A percentile compares a stretch with the other conserved stretches of the same genome.
Evolutionary conservation across 2,888 invertebrate species (phyloP).

Genomic region (Spicauda simplicius): DNA sequence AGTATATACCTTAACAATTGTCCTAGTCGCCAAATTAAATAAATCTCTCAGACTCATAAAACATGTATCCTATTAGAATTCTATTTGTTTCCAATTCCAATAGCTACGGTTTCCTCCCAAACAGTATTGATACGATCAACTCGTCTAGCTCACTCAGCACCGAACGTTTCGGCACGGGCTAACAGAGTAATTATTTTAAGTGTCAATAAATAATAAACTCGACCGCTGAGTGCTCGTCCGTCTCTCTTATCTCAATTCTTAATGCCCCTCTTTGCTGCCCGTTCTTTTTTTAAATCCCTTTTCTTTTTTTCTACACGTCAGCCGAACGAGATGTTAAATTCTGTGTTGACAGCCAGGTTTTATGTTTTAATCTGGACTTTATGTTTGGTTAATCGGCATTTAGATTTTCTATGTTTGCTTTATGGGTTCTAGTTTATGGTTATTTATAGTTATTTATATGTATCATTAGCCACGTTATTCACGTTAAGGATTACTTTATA

Average conservation of each 20-base stretch:
- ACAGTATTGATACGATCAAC: slow-evolving; percentile 6
- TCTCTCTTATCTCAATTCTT: slow-evolving; percentile 84
- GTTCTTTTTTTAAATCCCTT: slow-evolving; percentile 70
- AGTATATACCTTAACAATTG: no score
- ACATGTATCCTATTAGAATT: no score
- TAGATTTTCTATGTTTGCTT: slow-evolving; percentile 55
- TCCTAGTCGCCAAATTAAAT: no score
- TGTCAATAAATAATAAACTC: slow-evolving; percentile 85
- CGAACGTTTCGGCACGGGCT: slow-evolving; percentile 73
- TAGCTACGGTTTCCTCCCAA: background rate
- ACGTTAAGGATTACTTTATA: background rate
- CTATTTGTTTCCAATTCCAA: no score
- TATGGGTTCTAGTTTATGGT: slow-evolving; percentile 62
- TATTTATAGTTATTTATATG: slow-evolving; percentile 38
- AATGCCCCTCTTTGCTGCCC: slow-evolving; percentile 83
- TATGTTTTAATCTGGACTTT: slow-evolving; percentile 82
- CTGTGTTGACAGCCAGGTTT: slow-evolving; percentile 82
- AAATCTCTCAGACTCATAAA: no score
- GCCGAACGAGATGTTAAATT: slow-evolving; percentile 75
- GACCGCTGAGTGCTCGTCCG: slow-evolving; percentile 82
- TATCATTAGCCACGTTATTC: background rate
- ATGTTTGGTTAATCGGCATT: slow-evolving; percentile 71
- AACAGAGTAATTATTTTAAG: slow-evolving; percentile 82
- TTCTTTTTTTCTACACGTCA: slow-evolving; percentile 74
- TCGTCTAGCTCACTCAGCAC: slow-evolving; percentile 2